Base-by-base conservation (phyloP, 2,888 invertebrate genomes). In the Piscicola geometra region DNA sequence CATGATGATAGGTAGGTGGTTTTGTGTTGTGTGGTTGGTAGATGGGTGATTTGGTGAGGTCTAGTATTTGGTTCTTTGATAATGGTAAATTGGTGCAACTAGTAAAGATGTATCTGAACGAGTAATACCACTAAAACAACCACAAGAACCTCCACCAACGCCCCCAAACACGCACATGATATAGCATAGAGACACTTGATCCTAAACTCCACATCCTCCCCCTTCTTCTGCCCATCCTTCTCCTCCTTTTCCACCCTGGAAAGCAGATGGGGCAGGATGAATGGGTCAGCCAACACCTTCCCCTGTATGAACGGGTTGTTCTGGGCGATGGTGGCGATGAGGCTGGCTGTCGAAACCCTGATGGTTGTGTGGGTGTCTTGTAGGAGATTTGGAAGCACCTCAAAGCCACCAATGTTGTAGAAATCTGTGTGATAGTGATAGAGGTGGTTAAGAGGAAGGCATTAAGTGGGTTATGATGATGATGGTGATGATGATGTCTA, bases 271-370 rank as follows among this genome's bases (percentile, higher is more conserved):
- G 21, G 9, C 18, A 67, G 28, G 9, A 67, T 3, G n/a, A 67
- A 21, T 3, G 15, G 15, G 32, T 35, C 87, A 77, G 91, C 89
- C 3, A 92, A 80, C 0, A 83, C 77, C n/a, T 90, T 89, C 35
- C 89, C 85, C 84, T 95, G 94, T 81, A 92, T 92, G 83, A 89
- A 91, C 0, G 90, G 89, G 86, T 94, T 94, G 86, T 94, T 93
- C 86, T 95, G 94, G 50, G 91, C 90, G 76, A 93, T 84, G 81
- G 91, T 91, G 0, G 91, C 93, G 1, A 94, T 86, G 21, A 93
- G 85, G 36, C 90, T 88, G 18, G 91, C 90, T 1, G 90, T 89
- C 56, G 87, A 86, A 77, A 89, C 88, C 50, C 91, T 87, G 0
- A 94, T 86, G 28, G 88, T 87, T 0, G 87, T 84, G 80, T 90